Evolutionary conservation across 2,888 invertebrate genomes (phyloP).

Genomic region (Drosophila trichaetosa): DNA sequence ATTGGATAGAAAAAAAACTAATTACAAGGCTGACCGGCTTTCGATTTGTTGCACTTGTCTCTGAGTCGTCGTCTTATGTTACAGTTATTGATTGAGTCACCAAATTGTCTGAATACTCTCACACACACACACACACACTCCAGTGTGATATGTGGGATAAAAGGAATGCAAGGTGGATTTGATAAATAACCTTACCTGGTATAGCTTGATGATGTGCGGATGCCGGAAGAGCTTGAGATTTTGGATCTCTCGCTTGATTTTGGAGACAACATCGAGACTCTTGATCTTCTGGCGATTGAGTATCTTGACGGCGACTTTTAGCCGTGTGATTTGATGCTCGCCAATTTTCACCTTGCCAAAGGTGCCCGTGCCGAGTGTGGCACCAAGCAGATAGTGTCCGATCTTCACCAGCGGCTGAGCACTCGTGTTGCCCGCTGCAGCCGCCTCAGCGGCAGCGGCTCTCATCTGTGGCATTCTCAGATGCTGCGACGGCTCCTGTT

Average conservation of each 20-base stretch:
- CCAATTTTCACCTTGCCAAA: constrained; percentile 99
- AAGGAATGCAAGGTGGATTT: not conserved
- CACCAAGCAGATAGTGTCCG: constrained; percentile 97
- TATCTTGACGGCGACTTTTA: constrained; percentile 99
- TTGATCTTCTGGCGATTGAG: constrained; percentile 99
- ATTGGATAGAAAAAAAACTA: not conserved
- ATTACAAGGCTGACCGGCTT: not conserved
- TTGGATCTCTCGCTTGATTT: constrained; percentile 99
- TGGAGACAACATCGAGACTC: constrained; percentile 99
- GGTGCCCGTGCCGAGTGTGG: constrained; percentile 96
- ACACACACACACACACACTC: not conserved
- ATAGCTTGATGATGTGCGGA: constrained; percentile 99
- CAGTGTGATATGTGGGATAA: not conserved
- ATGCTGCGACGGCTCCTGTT: constrained; percentile 10
- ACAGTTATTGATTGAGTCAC: not conserved
- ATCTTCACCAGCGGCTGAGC: constrained; percentile 94
- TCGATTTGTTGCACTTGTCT: not conserved
- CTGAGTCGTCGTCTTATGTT: not conserved
- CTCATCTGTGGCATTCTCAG: constrained; percentile 80
- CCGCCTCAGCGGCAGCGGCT: constrained; percentile 75
- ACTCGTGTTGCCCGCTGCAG: constrained; percentile 62
- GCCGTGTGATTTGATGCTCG: constrained; percentile 98
- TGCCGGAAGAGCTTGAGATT: constrained; percentile 99
- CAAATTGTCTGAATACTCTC: not conserved
- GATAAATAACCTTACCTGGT: constrained; percentile 87